These are phyloP conservation scores for Drosophila malerkotliana DNA, from an alignment of 1,140 invertebrate genomes.

Conservation along the genomic window DNA sequence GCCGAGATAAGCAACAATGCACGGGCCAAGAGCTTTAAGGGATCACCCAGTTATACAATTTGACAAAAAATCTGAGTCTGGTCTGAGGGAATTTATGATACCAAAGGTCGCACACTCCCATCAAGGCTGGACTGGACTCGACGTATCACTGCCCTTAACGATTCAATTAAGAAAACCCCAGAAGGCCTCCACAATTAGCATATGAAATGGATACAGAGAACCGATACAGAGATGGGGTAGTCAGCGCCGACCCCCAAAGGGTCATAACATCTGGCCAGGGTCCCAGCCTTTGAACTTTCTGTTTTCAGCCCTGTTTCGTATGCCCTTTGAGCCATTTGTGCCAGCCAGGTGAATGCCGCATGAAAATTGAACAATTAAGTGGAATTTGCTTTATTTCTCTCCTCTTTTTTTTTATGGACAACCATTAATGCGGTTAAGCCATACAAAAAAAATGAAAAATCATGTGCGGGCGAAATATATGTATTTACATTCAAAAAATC, in stretches of 20 bases:
- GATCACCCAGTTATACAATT: neutral
- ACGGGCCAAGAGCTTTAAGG: neutral
- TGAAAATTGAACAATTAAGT: constrained; percentile 73
- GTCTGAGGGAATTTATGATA: constrained; percentile 18
- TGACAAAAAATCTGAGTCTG: neutral
- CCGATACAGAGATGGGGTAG: neutral
- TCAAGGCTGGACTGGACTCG: no score
- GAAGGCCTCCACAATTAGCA: constrained; percentile 22
- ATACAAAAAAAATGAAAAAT: constrained; percentile 42
- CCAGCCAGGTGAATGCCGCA: constrained; percentile 43
- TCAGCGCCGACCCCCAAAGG: neutral
- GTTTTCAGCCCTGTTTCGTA: constrained; percentile 38
- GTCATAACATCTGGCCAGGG: constrained; percentile 33
- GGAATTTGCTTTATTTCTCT: constrained; percentile 34
- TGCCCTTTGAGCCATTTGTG: constrained; percentile 62
- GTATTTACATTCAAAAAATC: neutral
- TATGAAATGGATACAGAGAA: constrained; percentile 22
- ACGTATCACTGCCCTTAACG: neutral
- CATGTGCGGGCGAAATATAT: constrained; percentile 8
- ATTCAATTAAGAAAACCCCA: constrained; percentile 25
- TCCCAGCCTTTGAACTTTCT: constrained; percentile 39
- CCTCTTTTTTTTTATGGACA: constrained; percentile 17
- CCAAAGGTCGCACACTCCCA: constrained; percentile 6
- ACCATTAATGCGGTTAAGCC: constrained; percentile 72
- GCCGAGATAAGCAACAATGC: constrained; percentile 10